Base-by-base conservation (phyloP, 2,113 vertebrate species). In the Colius striatus region DNA sequence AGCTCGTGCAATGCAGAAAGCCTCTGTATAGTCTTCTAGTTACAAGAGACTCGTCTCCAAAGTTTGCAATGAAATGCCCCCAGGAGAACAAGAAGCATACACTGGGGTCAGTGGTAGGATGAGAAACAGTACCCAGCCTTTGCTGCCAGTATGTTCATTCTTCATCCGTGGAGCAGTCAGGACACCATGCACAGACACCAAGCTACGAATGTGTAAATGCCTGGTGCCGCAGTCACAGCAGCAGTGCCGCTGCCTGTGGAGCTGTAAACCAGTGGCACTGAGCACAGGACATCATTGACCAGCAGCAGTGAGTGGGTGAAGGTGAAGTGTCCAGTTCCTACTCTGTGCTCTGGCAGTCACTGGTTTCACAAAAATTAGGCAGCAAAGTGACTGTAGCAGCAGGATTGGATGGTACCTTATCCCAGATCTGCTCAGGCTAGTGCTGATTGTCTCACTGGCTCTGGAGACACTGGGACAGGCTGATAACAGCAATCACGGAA, bases 111-210 rank as follows among this genome's bases (percentile, higher is more conserved):
- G 70, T 16, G 32, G 45, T 34, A 55, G 45, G 21, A 73, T 21
- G 18, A 78, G 74, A 25, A 68, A 50, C 0, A 0, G 32, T 62
- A 50, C 48, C 16, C 38, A 5, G 3, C 50, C 10, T 63, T 63
- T 11, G 19, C 30, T 6, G 2, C 13, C 5, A 3, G 11, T 0
- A 0, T 30, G 10, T 18, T 80, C 12, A 17, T 6, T 66, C 85
- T 41, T 22, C 5, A 17, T 34, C 13, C 10, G 6, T 21, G 30
- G 27, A 72, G 36, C 25, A 61, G 30, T 26, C 4, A 3, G 47
- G 61, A 38, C 70, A 27, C 41, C 55, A 38, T 9, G 32, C 36
- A 36, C 11, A 1, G 6, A 7, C 45, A 13, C 45, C 4, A 6
- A 85, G 34, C 23, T 19, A 11, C 53, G n/a, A 6, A 6, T 1